Evolutionary conservation across 2,797 vertebrate species (phyloP), one percentile per base, ranked within the genome.

Genomic region (Pseudotriccus pelzelni): DNA sequence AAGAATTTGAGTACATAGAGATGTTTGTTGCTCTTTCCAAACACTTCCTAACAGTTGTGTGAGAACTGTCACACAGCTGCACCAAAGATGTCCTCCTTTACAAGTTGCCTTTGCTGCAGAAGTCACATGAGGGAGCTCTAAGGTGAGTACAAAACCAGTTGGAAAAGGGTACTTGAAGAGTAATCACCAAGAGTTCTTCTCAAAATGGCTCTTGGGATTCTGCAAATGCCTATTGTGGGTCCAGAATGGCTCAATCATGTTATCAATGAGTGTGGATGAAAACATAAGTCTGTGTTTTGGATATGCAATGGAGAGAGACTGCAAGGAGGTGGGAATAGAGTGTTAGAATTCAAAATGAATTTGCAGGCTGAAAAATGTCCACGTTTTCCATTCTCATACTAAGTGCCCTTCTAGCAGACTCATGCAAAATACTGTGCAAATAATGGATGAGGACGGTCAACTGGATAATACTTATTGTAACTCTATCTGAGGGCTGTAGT

Each of bases 81-180:
- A 56, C 43, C 41, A 60, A 93, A 89, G 64, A 64, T 58, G 50
- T 50, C 43, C 32, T 53, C 43, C 32, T 63, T 56, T 64, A 14
- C 44, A 46, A 80, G 68, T 30, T 14, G 6, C 46, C 82, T 85
- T 84, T 83, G 83, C 79, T 85, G 58, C 53, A 89, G 70, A 59
- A 89, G 56, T 91, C 84, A 67, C 84, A 60, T 25, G 52, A 89
- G 74, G 77, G 72, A 93, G 78, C 82, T 89, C 78, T 66, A 89
- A 44, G n/a, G 70, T 47, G 96, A 95, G 36, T 50, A 68, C 91
- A 87, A 73, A 79, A 73, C 82, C 55, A 76, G 27, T 20, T 75
- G 39, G 55, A 59, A 89, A 70, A 63, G 23, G 55, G 25, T 22
- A 13, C 14, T 56, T 70, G 25, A 50, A 67, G 68, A 82, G 21